Conservation (phyloP, 2,113 vertebrate species). For the Tringa solitaria region DNA sequence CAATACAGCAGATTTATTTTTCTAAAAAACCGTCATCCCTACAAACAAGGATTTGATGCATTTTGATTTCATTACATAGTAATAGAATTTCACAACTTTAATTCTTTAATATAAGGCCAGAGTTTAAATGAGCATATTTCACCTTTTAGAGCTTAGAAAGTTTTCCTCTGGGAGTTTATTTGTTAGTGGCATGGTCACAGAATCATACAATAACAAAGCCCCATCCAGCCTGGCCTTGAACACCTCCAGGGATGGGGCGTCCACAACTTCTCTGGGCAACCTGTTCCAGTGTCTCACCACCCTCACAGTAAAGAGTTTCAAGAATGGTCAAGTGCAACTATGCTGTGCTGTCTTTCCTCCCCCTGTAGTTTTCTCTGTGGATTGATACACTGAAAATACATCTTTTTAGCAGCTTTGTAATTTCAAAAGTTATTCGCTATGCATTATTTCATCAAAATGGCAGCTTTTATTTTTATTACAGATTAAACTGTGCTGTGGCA, state of each 20-base stretch:
- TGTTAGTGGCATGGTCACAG: neutral
- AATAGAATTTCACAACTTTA: neutral
- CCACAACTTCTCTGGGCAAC: too few species aligned
- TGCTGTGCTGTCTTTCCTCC: neutral
- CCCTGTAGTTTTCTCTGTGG: rapidly evolving
- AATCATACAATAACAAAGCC: too few species aligned
- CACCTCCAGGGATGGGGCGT: too few species aligned
- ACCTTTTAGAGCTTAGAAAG: neutral
- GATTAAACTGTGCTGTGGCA: neutral
- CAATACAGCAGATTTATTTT: neutral
- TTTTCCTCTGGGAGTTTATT: neutral
- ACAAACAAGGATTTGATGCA: neutral
- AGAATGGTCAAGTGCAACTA: neutral
- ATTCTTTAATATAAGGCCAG: neutral
- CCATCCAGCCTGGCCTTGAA: too few species aligned
- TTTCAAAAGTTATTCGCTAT: neutral
- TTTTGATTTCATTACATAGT: neutral
- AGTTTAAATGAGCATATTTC: neutral
- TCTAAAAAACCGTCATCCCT: neutral
- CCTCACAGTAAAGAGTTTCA: too few species aligned
- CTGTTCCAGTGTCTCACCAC: too few species aligned
- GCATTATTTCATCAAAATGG: neutral
- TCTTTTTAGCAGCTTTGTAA: neutral
- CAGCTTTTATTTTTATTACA: neutral
- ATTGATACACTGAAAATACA: neutral